Evolutionary conservation across 2,113 vertebrate genomes (phyloP), one percentile per base, ranked within the genome.

Genomic region (Sapayoa aenigma): DNA sequence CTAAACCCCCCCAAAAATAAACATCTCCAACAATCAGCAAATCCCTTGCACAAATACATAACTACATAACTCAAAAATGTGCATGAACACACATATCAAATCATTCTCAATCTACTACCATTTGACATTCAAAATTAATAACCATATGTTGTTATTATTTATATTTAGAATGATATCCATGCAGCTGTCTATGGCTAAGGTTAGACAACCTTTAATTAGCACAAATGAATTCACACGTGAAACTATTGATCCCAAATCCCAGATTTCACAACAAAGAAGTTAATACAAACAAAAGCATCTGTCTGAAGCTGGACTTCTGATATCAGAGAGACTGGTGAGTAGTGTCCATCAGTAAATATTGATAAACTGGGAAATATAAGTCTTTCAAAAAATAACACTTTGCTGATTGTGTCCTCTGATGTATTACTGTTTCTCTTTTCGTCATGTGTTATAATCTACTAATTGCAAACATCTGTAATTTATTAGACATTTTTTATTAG

Each of bases 381-480:
- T 30, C 42, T 73, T 74, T 67, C 39, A 63, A 9, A 37, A 14
- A 47, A 39, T 27, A 81, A 16, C 50, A 72, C 11, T 81, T 86
- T 55, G 2, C 53, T 91, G 31, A 6, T 69, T 9, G 1, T 66
- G 5, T 42, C 8, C 21, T 91, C 27, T 78, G 31, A 80, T 50
- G 5, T 59, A 59, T 74, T 82, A 75, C 9, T 89, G 14, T 55
- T 84, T 82, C 35, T 60, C 24, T 72, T 87, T 87, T 82, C 60
- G 31, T 58, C 15, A 27, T 60, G 56, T 75, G n/a, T n/a, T 68
- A 46, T 68, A 93, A 65, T 79, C 37, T 73, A 35, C 18, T 93
- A 91, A 87, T 80, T 63, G 5, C 37, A 94, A 75, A 73, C 41
- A 84, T 60, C 41, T 85, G 66, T 7, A 75, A 79, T 85, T 79